Evolutionary conservation across 2,888 invertebrate species (phyloP).

Genomic region (Tenthredo livida): DNA sequence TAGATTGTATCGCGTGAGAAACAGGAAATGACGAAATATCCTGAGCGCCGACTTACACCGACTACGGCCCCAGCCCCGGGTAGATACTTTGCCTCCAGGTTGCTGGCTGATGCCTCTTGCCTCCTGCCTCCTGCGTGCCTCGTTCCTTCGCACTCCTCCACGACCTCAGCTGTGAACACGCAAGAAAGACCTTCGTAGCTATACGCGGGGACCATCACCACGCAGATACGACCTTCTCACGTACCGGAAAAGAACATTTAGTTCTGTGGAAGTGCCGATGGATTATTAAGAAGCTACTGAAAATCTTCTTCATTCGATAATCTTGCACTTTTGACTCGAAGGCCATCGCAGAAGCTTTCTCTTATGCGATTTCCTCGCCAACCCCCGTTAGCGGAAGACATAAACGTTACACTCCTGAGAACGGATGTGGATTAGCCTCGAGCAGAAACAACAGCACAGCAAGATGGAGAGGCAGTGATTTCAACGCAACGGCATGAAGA

Average conservation of each 20-base stretch:
- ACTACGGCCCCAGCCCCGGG: conserved; percentile 56
- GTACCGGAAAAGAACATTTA: conserved; percentile 43
- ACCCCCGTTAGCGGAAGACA: conserved; percentile 47
- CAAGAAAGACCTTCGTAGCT: conserved; percentile 46
- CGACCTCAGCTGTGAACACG: conserved; percentile 56
- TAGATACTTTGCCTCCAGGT: conserved; percentile 33
- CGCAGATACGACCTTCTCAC: conserved; percentile 39
- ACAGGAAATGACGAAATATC: conserved; percentile 79
- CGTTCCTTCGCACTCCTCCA: conserved; percentile 64
- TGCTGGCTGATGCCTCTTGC: conserved; percentile 36
- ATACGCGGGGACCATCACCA: conserved; percentile 38
- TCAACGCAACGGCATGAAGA: conserved; percentile 20
- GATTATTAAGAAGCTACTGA: neutral
- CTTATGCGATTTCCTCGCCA: conserved; percentile 10
- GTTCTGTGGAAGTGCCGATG: neutral
- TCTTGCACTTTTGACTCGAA: neutral
- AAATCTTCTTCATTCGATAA: conserved; percentile 3
- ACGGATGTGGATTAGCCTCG: conserved; percentile 51
- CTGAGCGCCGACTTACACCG: conserved; percentile 77
- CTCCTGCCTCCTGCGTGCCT: conserved; percentile 28
- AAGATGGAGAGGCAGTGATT: conserved; percentile 46
- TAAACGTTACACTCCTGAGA: conserved; percentile 49
- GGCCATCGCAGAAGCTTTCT: conserved; percentile 33
- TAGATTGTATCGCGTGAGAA: conserved; percentile 79
- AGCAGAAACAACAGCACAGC: conserved; percentile 27